Conservation (phyloP, 2,113 vertebrate species). For the Murina feae region DNA sequence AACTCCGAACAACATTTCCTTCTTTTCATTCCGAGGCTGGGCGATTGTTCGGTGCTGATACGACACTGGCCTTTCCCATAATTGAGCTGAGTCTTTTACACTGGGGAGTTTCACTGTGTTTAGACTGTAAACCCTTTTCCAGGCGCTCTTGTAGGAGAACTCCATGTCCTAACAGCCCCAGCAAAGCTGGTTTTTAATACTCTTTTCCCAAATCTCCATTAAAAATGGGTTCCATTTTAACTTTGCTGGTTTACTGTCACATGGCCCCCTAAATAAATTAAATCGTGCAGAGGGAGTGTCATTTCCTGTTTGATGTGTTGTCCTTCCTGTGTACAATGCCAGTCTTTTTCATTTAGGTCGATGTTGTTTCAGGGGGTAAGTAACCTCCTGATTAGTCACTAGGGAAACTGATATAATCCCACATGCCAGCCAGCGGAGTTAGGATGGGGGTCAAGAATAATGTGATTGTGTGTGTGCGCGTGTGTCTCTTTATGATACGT, state of each 20-base stretch:
- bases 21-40: constrained; percentile 82
- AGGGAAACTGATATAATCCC: constrained; percentile 81
- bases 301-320: neutral
- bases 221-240: constrained; percentile 23
- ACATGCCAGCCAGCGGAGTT: constrained; percentile 84
- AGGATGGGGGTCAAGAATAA: neutral
- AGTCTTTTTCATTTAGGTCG: constrained; percentile 75
- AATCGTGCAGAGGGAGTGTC: neutral
- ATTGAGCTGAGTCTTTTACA: constrained; percentile 79
- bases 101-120: constrained; percentile 78
- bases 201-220: neutral
- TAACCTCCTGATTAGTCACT: constrained; percentile 87
- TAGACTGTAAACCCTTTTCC: constrained; percentile 77
- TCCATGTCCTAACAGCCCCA: constrained; percentile 41
- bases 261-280: neutral
- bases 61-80: constrained; percentile 80
- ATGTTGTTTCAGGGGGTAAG: constrained; percentile 84
- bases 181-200: constrained; percentile 55
- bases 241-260: constrained; percentile 21
- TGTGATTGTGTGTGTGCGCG: neutral
- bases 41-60: constrained; percentile 82
- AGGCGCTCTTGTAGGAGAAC: constrained; percentile 55
- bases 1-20: constrained; percentile 81
- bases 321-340: neutral
- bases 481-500: neutral